phyloP scores from a whole-genome alignment of 2,113 vertebrate species.

The Aleadryas rufinucha region DNA sequence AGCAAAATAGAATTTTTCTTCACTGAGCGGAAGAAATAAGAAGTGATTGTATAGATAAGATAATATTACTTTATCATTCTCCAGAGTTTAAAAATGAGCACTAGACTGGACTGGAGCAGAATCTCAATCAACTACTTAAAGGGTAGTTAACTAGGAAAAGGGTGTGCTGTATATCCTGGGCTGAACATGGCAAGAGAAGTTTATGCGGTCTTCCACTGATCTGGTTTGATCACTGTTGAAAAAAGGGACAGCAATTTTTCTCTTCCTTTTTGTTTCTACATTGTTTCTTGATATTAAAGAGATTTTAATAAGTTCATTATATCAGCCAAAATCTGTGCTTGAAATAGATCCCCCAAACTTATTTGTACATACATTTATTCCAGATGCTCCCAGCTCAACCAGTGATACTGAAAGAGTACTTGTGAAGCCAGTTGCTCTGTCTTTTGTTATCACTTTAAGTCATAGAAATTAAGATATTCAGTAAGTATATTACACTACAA shows the following conservation, averaged over 20 bases:
- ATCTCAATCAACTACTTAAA: background rate
- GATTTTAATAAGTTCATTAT: conserved; percentile 43
- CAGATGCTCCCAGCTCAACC: conserved; percentile 48
- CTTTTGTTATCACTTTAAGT: conserved; percentile 46
- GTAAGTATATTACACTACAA: conserved; percentile 24
- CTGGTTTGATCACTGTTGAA: conserved; percentile 10
- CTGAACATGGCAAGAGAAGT: background rate
- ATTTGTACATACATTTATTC: conserved; percentile 21
- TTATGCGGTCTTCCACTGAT: background rate
- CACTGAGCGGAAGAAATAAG: background rate
- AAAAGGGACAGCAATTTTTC: background rate
- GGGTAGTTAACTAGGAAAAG: background rate
- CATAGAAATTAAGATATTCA: background rate
- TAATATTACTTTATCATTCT: background rate
- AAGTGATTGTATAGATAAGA: conserved; percentile 11
- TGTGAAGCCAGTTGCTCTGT: conserved; percentile 6
- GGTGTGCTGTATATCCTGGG: background rate
- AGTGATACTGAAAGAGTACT: conserved; percentile 5
- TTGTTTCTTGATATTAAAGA: conserved; percentile 44
- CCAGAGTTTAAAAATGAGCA: conserved; percentile 6
- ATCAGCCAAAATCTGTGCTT: conserved; percentile 39
- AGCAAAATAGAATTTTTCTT: background rate
- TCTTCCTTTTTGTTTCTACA: conserved; percentile 11
- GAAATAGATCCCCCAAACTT: conserved; percentile 14
- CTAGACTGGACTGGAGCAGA: background rate